phyloP scores from a whole-genome alignment of 2,113 vertebrate genomes.

The Chaetorhynchus papuensis region DNA sequence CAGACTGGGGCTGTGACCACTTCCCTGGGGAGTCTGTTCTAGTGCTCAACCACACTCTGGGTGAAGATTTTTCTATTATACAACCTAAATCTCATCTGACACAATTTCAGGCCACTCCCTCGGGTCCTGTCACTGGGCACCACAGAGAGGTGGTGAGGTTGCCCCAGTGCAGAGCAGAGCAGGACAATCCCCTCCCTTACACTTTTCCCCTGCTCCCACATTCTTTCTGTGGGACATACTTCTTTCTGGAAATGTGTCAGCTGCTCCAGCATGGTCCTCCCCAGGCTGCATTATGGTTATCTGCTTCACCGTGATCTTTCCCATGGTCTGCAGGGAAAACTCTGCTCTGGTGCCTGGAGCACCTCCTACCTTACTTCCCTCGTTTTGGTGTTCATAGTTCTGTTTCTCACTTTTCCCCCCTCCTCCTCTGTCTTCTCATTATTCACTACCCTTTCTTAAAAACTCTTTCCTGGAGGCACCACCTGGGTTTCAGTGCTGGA shows the following conservation, averaged over 20 bases:
- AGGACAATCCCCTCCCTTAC: neutral
- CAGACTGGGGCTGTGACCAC: neutral
- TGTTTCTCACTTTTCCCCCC: neutral
- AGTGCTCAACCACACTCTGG: rapidly evolving
- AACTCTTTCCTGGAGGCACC: rapidly evolving
- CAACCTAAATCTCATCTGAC: neutral
- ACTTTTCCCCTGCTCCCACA: rapidly evolving
- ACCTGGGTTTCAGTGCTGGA: neutral
- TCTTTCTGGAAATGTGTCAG: neutral
- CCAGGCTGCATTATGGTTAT: neutral
- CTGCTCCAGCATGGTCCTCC: neutral
- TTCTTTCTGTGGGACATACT: neutral
- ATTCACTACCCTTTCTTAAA: neutral
- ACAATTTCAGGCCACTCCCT: neutral
- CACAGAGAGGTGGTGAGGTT: neutral
- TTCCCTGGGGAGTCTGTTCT: neutral
- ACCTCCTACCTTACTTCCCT: neutral
- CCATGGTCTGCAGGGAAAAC: neutral
- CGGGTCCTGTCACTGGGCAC: rapidly evolving
- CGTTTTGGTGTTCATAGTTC: too few species aligned
- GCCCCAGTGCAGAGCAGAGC: neutral
- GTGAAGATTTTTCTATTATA: neutral
- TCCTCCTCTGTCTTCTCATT: neutral
- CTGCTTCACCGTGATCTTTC: neutral
- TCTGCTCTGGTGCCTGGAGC: too few species aligned